Evolutionary conservation across 2,888 invertebrate species (phyloP), one percentile per base, ranked within the genome.

Genomic region (Thymelicus acteon): DNA sequence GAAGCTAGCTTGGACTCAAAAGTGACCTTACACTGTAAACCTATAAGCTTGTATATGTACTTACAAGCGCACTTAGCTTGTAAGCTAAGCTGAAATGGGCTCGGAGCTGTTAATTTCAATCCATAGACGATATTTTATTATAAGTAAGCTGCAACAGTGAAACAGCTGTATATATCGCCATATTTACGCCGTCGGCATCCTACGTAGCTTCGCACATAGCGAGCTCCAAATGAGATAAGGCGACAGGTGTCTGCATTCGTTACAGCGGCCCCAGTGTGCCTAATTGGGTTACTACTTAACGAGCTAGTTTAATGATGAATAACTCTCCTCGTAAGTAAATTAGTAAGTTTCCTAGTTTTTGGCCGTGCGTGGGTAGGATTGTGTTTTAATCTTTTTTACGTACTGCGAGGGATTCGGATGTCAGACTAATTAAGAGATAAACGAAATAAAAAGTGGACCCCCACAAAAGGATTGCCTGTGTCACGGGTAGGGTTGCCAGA

Each of bases 181-280:
- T 7, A 60, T 31, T 31, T 31, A 31, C 31, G 67, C 39, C 40
- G 60, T 60, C 60, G 61, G 52, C 44, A 54, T 44, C 44, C 44
- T 52, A 8, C 40, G 52, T 61, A 31, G 31, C 19, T 40, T 60
- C 52, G 52, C 67, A 40, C 52, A 54, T 19, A 80, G 76, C 76
- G 73, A 74, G 74, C 73, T 44, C 44, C 75, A 82, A 84, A 85
- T 82, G 75, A 79, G 81, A 83, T 80, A 80, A 85, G 80, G 79
- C 76, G 86, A 84, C 87, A 88, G 89, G 85, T 89, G 90, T 83
- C 86, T 85, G 81, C 82, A 83, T 85, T 86, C 82, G 84, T 87
- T 88, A 84, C 79, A 74, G 72, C 74, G 72, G 76, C 76, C 83
- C 82, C 82, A 83, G 86, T 86, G 86, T 78, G 73, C 75, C 79